These are phyloP conservation scores for Trichoplusia ni DNA, from an alignment of 1,140 invertebrate genomes.

Conservation along the genomic window DNA sequence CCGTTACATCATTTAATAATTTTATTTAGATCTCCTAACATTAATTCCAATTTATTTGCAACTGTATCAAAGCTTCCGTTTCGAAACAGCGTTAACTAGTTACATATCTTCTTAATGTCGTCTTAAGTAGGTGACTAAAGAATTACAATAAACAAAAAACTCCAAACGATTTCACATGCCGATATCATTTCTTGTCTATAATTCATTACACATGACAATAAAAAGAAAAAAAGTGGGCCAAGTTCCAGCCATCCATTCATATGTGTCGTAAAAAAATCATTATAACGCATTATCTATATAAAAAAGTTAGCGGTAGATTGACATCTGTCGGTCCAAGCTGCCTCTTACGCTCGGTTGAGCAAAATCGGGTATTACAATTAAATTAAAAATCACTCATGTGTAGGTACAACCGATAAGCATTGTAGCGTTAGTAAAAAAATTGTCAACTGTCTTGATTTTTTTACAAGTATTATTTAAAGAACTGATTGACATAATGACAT, in stretches of 20 bases:
- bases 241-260: constrained; percentile 44
- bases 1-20: too few species aligned
- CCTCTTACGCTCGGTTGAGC: constrained; percentile 64
- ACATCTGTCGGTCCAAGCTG: constrained; percentile 67
- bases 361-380: constrained; percentile 80
- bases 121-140: constrained; percentile 20
- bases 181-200: constrained; percentile 49
- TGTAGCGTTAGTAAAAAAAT: constrained; percentile 55
- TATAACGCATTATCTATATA: constrained; percentile 42
- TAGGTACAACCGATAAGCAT: constrained; percentile 56
- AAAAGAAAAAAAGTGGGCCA: constrained; percentile 46
- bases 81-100: neutral
- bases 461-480: too few species aligned
- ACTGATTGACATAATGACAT: too few species aligned
- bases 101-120: neutral
- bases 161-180: constrained; percentile 44
- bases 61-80: neutral
- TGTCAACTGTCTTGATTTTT: constrained; percentile 24
- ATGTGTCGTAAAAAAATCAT: constrained; percentile 28
- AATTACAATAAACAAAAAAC: constrained; percentile 26
- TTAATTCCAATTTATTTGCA: constrained; percentile 12
- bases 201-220: constrained; percentile 58
- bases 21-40: neutral
- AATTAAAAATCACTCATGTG: constrained; percentile 78
- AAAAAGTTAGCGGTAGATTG: constrained; percentile 61